phyloP scores from a whole-genome alignment of 2,888 invertebrate genomes.

The Tenthredo amoena region DNA sequence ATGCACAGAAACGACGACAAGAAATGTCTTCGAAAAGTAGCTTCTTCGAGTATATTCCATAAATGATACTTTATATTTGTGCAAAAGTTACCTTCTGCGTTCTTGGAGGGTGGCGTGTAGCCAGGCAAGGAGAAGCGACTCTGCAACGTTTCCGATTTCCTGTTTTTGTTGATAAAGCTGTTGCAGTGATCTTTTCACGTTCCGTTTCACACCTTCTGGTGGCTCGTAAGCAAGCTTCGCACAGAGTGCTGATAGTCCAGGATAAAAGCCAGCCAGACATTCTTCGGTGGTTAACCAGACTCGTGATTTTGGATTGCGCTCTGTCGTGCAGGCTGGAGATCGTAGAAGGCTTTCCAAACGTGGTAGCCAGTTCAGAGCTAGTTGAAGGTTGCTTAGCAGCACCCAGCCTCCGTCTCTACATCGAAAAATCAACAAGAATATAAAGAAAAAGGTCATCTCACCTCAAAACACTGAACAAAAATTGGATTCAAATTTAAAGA shows the following conservation, averaged over 20 bases:
- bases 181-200: slow-evolving; percentile 71
- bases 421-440: slow-evolving; percentile 9
- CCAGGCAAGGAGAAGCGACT: slow-evolving; percentile 89
- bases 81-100: slow-evolving; percentile 87
- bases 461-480: not conserved
- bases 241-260: slow-evolving; percentile 73
- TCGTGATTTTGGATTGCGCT: slow-evolving; percentile 67
- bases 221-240: slow-evolving; percentile 75
- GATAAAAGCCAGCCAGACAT: slow-evolving; percentile 70
- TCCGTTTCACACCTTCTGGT: slow-evolving; percentile 75
- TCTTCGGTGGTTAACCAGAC: slow-evolving; percentile 76
- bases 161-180: slow-evolving; percentile 67
- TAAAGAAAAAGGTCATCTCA: not conserved
- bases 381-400: slow-evolving; percentile 74
- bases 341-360: slow-evolving; percentile 72
- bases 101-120: slow-evolving; percentile 95
- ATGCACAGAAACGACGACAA: not conserved
- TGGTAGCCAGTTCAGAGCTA: slow-evolving; percentile 75
- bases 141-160: slow-evolving; percentile 73
- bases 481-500: not conserved
- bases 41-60: slow-evolving; percentile 83
- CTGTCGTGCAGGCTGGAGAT: slow-evolving; percentile 68
- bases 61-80: slow-evolving; percentile 70
- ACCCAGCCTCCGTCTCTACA: slow-evolving; percentile 73
- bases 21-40: slow-evolving; percentile 67